phyloP scores from a whole-genome alignment of 2,797 vertebrate species.

The Tinamus major region DNA sequence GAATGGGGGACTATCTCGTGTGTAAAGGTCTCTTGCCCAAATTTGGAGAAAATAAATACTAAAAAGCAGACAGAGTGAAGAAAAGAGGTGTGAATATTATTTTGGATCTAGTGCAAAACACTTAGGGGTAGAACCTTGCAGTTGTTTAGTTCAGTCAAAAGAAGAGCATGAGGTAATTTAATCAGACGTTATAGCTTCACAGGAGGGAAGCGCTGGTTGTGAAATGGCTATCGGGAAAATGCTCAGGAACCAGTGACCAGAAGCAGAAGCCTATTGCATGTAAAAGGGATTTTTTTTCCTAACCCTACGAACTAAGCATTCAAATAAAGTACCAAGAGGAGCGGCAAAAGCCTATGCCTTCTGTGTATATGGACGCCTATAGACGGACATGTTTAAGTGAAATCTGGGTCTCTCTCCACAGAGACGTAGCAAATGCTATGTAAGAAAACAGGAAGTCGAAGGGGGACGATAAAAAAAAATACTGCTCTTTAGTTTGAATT shows the following conservation, averaged over 20 bases:
- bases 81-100: neutral
- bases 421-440: neutral
- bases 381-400: neutral
- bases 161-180: neutral
- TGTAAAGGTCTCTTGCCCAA: neutral
- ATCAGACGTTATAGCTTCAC: neutral
- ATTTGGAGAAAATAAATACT: neutral
- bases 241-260: neutral
- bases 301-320: neutral
- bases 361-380: neutral
- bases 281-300: neutral
- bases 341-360: neutral
- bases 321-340: neutral
- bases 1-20: neutral
- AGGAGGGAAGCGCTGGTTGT: neutral
- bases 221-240: neutral
- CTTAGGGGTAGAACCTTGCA: neutral
- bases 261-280: neutral
- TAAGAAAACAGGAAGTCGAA: neutral
- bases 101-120: neutral
- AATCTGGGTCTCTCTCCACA: neutral
- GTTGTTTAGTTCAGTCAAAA: neutral
- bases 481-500: neutral
- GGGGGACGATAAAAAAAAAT: neutral
- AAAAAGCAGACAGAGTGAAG: neutral